Percentiles rank a stretch among this genome's conserved stretches.
Evolutionary conservation across 2,797 vertebrate species (phyloP).

Genomic region (Kryptopterus vitreolus): DNA sequence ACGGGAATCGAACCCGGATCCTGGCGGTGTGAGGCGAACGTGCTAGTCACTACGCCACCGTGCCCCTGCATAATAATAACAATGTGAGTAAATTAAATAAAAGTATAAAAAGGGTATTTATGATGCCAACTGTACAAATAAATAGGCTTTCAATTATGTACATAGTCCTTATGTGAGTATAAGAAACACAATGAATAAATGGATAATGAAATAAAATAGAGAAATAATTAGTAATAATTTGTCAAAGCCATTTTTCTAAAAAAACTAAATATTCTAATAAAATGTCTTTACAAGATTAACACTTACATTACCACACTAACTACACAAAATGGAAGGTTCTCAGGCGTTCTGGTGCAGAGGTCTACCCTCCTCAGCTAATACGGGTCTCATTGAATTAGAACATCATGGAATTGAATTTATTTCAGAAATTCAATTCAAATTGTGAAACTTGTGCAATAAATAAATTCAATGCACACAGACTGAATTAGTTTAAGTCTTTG

Average conservation of each 20-base stretch:
- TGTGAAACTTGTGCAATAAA: too few relatives aligned
- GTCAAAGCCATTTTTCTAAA: neutral
- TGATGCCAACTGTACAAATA: neutral
- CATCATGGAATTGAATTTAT: too few relatives aligned
- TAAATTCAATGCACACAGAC: too few relatives aligned
- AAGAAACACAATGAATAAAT: neutral
- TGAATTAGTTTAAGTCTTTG: too few relatives aligned
- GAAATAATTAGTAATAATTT: neutral
- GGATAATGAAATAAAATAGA: neutral
- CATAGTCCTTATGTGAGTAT: neutral
- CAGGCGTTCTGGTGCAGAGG: neutral
- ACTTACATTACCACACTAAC: neutral
- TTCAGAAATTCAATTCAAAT: too few relatives aligned
- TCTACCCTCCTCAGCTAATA: neutral
- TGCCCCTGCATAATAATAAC: neutral
- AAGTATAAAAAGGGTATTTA: neutral
- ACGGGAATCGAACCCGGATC: too few relatives aligned
- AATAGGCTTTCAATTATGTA: neutral
- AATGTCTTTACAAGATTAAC: neutral
- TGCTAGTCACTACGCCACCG: too few relatives aligned
- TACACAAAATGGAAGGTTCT: neutral
- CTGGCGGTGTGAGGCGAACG: too few relatives aligned
- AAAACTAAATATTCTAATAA: too few relatives aligned
- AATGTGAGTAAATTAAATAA: neutral
- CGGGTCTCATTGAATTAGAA: too few relatives aligned